A percentile compares a stretch with the other conserved stretches of the same genome.
These are phyloP conservation scores for Buphagus erythrorhynchus DNA, from an alignment of 2,797 vertebrate species.

Conservation along the genomic window DNA sequence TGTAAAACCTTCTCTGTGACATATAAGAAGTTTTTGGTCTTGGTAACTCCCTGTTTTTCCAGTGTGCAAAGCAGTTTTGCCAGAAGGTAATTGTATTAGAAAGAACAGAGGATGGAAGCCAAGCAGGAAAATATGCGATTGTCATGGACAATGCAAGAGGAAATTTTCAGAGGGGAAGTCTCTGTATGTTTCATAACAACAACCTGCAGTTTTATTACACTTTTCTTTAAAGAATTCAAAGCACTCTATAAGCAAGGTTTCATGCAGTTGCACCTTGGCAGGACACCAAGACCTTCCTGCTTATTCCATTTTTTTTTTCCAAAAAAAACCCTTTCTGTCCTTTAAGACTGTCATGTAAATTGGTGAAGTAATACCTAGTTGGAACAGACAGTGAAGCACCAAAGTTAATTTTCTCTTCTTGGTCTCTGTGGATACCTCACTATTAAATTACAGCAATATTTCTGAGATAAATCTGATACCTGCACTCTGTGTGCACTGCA, in stretches of 20 bases:
- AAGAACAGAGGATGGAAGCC: not conserved
- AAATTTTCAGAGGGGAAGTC: not conserved
- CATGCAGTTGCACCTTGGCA: not conserved
- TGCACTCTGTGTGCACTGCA: not conserved
- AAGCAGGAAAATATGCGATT: not conserved
- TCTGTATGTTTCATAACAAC: not conserved
- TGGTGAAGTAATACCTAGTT: slow-evolving; percentile 24
- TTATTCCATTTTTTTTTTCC: not conserved
- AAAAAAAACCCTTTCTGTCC: not conserved
- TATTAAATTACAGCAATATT: slow-evolving; percentile 12
- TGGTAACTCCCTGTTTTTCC: not conserved
- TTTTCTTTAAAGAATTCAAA: not conserved
- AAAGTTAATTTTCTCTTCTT: slow-evolving; percentile 24
- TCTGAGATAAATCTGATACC: not conserved
- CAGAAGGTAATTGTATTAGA: not conserved
- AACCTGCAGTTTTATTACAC: not conserved
- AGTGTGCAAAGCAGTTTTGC: not conserved
- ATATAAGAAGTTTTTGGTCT: not conserved
- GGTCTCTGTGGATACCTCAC: not conserved
- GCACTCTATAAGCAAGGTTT: not conserved
- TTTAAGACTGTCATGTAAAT: slow-evolving; percentile 13
- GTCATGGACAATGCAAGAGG: accelerated
- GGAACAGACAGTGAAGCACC: slow-evolving; percentile 17
- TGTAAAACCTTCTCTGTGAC: not conserved
- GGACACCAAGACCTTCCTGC: not conserved